These are phyloP conservation scores for Caenorhabditis remanei DNA, from an alignment of 1,140 invertebrate species.

Conservation along the genomic window DNA sequence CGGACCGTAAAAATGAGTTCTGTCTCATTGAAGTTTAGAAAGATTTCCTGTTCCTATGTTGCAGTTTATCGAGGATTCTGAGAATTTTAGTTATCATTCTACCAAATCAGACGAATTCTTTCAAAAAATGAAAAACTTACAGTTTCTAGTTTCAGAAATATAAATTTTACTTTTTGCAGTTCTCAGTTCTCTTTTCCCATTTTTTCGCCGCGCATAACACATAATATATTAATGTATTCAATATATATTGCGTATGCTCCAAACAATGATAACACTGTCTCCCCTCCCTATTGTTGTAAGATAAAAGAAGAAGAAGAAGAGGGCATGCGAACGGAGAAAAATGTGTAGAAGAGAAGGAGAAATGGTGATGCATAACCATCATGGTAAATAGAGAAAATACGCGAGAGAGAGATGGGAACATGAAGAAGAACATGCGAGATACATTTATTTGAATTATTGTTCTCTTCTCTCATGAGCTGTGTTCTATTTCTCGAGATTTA, in stretches of 20 bases:
- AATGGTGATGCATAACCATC: background rate
- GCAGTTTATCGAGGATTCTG: too few relatives aligned
- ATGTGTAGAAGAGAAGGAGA: background rate
- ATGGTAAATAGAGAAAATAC: background rate
- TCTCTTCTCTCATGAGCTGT: background rate
- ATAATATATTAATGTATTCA: constrained; percentile 5
- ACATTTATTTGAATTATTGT: constrained; percentile 13
- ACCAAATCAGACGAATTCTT: too few relatives aligned
- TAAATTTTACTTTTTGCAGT: too few relatives aligned
- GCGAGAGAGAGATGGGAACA: background rate
- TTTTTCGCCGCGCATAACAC: background rate
- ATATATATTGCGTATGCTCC: background rate
- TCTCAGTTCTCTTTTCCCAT: background rate
- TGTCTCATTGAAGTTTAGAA: too few relatives aligned
- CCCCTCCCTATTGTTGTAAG: background rate
- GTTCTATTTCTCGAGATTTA: background rate
- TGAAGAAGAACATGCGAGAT: background rate
- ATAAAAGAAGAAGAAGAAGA: background rate
- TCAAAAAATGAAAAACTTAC: too few relatives aligned
- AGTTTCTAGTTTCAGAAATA: too few relatives aligned
- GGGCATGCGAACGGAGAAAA: background rate
- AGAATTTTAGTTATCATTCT: too few relatives aligned
- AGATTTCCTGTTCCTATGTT: too few relatives aligned
- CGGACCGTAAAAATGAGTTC: too few relatives aligned
- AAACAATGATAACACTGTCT: background rate